Conservation (phyloP, 2,113 vertebrate genomes). For the Heptranchias perlo region DNA sequence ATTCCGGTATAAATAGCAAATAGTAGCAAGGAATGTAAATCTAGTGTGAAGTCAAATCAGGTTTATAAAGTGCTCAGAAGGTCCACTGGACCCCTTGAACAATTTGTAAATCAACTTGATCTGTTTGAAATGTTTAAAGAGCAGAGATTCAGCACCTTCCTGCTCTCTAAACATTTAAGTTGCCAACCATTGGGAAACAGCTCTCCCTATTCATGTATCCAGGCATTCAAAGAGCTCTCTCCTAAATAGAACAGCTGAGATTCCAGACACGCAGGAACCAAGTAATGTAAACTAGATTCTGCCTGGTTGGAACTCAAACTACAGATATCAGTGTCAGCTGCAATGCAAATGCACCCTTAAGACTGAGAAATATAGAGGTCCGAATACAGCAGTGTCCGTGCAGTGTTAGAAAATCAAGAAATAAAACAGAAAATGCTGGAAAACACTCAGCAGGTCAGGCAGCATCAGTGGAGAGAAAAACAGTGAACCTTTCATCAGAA, state of each 20-base stretch:
- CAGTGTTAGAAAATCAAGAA: not conserved
- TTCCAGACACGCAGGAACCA: not conserved
- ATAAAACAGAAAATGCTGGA: not conserved
- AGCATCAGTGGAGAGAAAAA: not conserved
- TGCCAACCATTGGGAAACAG: not conserved
- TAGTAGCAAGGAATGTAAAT: not conserved
- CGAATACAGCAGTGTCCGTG: not conserved
- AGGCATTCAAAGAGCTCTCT: not conserved
- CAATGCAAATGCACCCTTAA: not conserved
- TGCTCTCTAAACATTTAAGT: not conserved
- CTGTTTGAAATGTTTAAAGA: not conserved
- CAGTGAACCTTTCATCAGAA: not conserved
- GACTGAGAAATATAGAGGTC: not conserved
- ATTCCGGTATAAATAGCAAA: not conserved
- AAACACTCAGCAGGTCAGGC: not conserved
- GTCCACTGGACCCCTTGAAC: not conserved
- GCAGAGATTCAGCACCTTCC: not conserved
- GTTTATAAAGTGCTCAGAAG: not conserved
- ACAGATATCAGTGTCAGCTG: not conserved
- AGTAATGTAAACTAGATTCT: not conserved
- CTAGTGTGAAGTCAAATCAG: not conserved
- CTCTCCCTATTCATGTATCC: not conserved
- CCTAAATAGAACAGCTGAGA: not conserved
- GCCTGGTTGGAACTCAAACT: not conserved
- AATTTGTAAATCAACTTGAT: not conserved